These are phyloP conservation scores for Pelusios castaneus DNA, from an alignment of 2,113 vertebrate species.

Conservation along the genomic window DNA sequence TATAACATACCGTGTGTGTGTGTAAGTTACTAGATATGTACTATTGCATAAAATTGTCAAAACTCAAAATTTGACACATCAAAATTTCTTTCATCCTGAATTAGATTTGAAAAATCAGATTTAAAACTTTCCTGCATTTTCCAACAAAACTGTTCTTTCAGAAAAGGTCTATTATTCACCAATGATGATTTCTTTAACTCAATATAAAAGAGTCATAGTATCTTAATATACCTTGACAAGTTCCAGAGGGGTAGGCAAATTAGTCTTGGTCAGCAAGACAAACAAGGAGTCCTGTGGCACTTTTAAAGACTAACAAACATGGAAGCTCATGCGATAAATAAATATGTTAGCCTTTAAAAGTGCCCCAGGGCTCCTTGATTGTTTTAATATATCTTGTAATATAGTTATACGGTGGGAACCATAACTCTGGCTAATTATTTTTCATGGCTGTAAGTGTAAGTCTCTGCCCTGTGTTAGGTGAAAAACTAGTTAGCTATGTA, in stretches of 20 bases:
- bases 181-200: neutral
- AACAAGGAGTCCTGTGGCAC: too few relatives aligned
- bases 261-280: too few relatives aligned
- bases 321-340: too few relatives aligned
- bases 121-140: neutral
- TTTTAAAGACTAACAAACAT: too few relatives aligned
- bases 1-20: neutral
- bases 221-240: neutral
- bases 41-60: neutral
- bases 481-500: neutral
- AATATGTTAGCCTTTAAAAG: too few relatives aligned
- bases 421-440: conserved; percentile 4
- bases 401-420: neutral
- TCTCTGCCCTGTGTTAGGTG: neutral
- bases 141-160: neutral
- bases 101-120: neutral
- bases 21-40: neutral
- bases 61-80: neutral
- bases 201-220: neutral
- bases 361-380: too few relatives aligned
- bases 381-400: neutral
- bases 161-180: neutral
- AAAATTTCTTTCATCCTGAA: neutral
- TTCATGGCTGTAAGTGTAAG: neutral
- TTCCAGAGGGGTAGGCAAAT: too few relatives aligned